Evolutionary conservation across 1,140 invertebrate species (phyloP).

Genomic region (Ceratosolen solmsi): DNA sequence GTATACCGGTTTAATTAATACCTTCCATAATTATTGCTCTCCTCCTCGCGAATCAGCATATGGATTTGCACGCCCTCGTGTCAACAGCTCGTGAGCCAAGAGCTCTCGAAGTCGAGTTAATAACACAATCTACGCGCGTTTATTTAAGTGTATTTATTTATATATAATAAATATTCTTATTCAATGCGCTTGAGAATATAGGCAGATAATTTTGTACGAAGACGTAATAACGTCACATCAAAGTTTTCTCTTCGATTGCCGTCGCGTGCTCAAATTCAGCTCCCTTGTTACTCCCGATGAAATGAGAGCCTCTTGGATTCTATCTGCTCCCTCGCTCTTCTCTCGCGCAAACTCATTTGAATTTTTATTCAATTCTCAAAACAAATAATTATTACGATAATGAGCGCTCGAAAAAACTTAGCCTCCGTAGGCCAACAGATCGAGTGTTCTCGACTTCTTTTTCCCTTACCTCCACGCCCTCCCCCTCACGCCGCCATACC

Average conservation of each 20-base stretch:
- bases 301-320: constrained; percentile 39
- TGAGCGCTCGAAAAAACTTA: constrained; percentile 53
- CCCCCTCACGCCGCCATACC: too few species aligned
- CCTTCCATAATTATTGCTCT: background rate
- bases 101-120: background rate
- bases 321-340: constrained; percentile 11
- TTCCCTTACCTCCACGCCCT: background rate
- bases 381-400: constrained; percentile 70
- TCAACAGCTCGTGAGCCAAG: background rate
- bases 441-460: constrained; percentile 11
- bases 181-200: background rate
- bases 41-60: background rate
- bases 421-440: background rate
- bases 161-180: background rate
- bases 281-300: constrained; percentile 24
- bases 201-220: constrained; percentile 57
- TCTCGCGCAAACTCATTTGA: constrained; percentile 66
- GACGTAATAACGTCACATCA: constrained; percentile 71
- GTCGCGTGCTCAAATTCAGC: constrained; percentile 31
- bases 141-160: background rate
- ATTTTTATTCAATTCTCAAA: constrained; percentile 70
- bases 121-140: constrained; percentile 34
- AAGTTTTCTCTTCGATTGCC: constrained; percentile 60
- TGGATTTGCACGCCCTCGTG: background rate
- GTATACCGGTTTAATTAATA: constrained; percentile 20